Conservation (phyloP, 2,797 vertebrate genomes). For the Gephyroberyx darwinii region DNA sequence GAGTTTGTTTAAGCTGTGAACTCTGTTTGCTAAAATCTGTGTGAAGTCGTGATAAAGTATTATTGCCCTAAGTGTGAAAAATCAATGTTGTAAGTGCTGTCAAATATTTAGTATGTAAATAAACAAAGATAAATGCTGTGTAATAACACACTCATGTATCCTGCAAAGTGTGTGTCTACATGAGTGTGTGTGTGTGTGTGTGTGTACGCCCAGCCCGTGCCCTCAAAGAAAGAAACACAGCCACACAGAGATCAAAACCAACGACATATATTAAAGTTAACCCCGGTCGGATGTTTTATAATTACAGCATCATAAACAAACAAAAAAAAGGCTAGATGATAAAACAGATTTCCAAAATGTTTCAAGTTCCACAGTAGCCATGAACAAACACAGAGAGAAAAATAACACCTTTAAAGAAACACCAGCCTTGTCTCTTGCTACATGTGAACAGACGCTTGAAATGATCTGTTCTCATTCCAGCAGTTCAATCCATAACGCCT, state of each 20-base stretch:
- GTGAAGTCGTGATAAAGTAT: slow-evolving; percentile 1
- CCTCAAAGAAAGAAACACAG: slow-evolving; percentile 57
- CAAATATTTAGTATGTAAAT: slow-evolving; percentile 34
- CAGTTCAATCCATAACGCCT: slow-evolving; percentile 33
- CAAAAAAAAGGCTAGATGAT: slow-evolving; percentile 72
- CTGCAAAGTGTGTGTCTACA: not conserved
- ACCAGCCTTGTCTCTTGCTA: slow-evolving; percentile 67
- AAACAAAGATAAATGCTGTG: slow-evolving; percentile 12
- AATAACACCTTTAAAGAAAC: slow-evolving; percentile 71
- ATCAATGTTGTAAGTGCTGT: slow-evolving; percentile 32
- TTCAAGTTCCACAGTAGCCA: slow-evolving; percentile 78
- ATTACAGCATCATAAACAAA: slow-evolving; percentile 79
- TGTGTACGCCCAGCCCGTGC: not conserved
- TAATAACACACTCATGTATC: not conserved
- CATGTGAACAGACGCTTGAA: slow-evolving; percentile 56
- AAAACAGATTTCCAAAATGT: slow-evolving; percentile 72
- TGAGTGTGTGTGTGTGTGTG: not conserved
- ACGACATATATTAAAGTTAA: slow-evolving; percentile 83
- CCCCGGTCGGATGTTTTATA: slow-evolving; percentile 80
- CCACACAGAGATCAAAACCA: slow-evolving; percentile 77
- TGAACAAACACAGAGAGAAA: slow-evolving; percentile 62
- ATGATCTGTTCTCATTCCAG: slow-evolving; percentile 44
- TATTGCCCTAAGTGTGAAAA: slow-evolving; percentile 3
- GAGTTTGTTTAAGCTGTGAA: slow-evolving; percentile 2
- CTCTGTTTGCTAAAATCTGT: not conserved